Evolutionary conservation across 2,113 vertebrate genomes (phyloP).

Genomic region (Piprites chloris): DNA sequence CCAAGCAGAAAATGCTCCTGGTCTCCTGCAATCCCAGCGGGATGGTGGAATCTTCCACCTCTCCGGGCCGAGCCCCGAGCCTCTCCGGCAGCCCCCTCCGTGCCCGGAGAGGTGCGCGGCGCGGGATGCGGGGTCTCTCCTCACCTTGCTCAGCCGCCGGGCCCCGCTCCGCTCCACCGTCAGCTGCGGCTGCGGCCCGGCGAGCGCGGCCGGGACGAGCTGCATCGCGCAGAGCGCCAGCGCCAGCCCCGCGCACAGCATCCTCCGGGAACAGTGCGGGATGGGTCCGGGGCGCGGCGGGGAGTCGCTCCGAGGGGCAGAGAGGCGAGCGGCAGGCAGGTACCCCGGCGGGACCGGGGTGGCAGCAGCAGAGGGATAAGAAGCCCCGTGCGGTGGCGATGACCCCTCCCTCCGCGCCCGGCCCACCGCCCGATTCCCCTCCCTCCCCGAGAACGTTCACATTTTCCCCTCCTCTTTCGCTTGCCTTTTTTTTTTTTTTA

Average conservation of each 20-base stretch:
- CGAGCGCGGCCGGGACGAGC: background rate
- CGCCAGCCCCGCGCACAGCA: background rate
- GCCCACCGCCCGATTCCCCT: background rate
- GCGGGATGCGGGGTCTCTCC: background rate
- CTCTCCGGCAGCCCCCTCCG: too few species aligned
- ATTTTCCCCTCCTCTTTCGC: background rate
- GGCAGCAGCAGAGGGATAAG: background rate
- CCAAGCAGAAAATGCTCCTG: background rate
- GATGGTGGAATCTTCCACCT: background rate
- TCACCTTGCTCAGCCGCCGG: conserved; percentile 15
- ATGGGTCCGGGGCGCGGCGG: background rate
- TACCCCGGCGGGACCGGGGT: too few species aligned
- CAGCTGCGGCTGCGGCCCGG: background rate
- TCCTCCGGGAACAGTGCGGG: background rate
- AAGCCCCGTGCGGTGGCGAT: background rate
- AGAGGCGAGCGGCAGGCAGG: rapidly evolving
- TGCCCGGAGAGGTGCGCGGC: background rate
- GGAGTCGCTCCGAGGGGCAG: background rate
- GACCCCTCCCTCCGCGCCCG: background rate
- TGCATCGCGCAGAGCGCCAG: conserved; percentile 28
- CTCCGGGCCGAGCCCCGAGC: background rate
- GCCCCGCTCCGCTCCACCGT: background rate
- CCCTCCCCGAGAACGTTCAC: background rate
- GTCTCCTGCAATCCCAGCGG: background rate
- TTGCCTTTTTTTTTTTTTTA: too few species aligned